phyloP scores from a whole-genome alignment of 2,797 vertebrate genomes.

The Cyprinella venusta region DNA sequence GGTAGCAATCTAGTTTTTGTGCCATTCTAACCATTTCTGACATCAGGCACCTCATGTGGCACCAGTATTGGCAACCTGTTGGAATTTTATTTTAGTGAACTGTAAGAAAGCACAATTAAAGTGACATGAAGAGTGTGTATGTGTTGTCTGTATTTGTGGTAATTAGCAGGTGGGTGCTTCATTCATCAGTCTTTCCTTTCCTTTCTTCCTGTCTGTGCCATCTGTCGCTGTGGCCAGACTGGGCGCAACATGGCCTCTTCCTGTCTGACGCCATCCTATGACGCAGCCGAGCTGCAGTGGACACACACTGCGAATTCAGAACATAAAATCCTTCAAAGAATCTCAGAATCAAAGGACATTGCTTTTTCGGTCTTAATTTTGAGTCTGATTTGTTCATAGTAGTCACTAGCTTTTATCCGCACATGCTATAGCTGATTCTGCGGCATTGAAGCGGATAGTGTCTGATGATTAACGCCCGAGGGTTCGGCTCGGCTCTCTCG shows the following conservation, averaged over 20 bases:
- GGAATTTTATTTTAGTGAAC: not conserved
- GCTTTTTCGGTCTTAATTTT: not conserved
- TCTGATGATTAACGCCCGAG: constrained; percentile 13
- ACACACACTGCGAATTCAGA: constrained; percentile 18
- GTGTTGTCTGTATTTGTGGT: constrained; percentile 23
- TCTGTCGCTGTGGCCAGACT: constrained; percentile 55
- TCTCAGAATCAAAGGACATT: not conserved
- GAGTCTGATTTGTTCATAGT: not conserved
- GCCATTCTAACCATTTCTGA: not conserved
- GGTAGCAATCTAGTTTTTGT: no score
- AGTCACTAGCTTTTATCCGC: not conserved
- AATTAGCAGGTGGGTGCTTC: constrained; percentile 16
- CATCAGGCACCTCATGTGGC: not conserved
- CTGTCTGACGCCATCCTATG: constrained; percentile 62
- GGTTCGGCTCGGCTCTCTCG: constrained; percentile 7
- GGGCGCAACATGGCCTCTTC: constrained; percentile 56
- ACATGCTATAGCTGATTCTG: not conserved
- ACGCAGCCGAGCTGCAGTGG: constrained; percentile 55
- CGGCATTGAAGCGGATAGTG: not conserved
- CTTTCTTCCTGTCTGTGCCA: constrained; percentile 58
- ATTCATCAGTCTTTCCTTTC: constrained; percentile 52
- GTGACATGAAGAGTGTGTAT: constrained; percentile 3
- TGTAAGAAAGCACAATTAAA: not conserved
- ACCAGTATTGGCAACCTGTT: no score
- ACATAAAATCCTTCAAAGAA: not conserved